Conservation (phyloP, 2,113 vertebrate species). For the Brachypodius melanocephalos region DNA sequence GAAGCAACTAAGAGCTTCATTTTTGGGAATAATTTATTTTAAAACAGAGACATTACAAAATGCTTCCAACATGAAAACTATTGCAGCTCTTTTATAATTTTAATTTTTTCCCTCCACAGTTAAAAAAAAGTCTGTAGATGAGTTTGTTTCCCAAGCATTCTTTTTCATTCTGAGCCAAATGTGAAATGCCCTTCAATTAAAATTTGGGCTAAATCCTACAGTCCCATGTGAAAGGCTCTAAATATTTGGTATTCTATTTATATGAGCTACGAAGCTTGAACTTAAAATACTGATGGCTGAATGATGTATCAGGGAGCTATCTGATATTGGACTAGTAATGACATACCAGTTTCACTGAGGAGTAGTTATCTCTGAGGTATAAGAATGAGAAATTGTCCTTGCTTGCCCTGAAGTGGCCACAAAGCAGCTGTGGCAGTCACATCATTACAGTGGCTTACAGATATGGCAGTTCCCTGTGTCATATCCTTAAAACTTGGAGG, state of each 20-base stretch:
- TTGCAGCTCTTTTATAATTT: background rate
- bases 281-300: background rate
- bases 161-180: background rate
- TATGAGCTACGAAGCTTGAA: background rate
- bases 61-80: background rate
- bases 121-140: background rate
- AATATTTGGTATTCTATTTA: background rate
- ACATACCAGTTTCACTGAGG: background rate
- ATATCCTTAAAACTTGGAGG: background rate
- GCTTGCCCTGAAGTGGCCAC: background rate
- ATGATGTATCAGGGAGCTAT: background rate
- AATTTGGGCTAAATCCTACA: background rate
- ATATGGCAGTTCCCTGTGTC: background rate
- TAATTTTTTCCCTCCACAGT: background rate
- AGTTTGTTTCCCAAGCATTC: background rate
- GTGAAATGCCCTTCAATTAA: background rate
- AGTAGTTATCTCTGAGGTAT: background rate
- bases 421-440: background rate
- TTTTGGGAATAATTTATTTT: background rate
- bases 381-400: background rate
- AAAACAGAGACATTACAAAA: background rate
- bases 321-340: background rate
- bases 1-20: background rate
- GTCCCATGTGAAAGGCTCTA: background rate
- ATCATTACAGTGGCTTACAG: background rate